Conservation (phyloP, 2,888 invertebrate species). For the Camptogramma bilineatum region DNA sequence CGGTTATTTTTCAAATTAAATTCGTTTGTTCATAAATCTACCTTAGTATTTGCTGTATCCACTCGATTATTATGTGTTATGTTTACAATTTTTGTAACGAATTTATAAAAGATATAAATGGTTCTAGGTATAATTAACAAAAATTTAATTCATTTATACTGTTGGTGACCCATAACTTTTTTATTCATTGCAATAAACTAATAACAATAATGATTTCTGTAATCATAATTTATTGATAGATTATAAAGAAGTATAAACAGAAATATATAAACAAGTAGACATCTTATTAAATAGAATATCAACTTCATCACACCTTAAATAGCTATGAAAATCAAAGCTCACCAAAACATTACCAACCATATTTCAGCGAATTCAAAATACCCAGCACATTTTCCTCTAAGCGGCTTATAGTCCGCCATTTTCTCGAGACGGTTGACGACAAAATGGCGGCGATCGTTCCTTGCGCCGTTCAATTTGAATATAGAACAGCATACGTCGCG, state of each 20-base stretch:
- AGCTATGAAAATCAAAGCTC: slow-evolving; percentile 36
- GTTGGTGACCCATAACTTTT: too few species aligned
- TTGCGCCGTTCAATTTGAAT: slow-evolving; percentile 81
- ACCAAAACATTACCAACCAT: slow-evolving; percentile 49
- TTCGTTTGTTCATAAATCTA: not conserved
- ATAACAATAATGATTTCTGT: too few species aligned
- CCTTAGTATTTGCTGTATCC: not conserved
- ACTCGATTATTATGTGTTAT: not conserved
- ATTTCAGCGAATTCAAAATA: slow-evolving; percentile 58
- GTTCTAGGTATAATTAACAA: too few species aligned
- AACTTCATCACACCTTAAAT: slow-evolving; percentile 15
- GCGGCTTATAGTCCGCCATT: slow-evolving; percentile 56
- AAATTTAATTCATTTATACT: too few species aligned
- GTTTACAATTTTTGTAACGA: too few species aligned
- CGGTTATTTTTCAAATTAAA: slow-evolving; percentile 32
- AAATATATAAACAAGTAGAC: not conserved
- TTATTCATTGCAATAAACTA: too few species aligned
- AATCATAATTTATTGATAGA: too few species aligned
- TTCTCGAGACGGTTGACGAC: slow-evolving; percentile 60
- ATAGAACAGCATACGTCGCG: slow-evolving; percentile 84
- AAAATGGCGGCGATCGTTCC: slow-evolving; percentile 78
- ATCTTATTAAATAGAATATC: not conserved
- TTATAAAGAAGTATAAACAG: too few species aligned
- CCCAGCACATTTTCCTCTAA: slow-evolving; percentile 64
- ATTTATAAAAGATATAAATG: too few species aligned